A percentile compares a stretch with the other conserved stretches of the same genome.
Conservation (phyloP, 1,140 invertebrate genomes). For the Tetramorium alpestre region DNA sequence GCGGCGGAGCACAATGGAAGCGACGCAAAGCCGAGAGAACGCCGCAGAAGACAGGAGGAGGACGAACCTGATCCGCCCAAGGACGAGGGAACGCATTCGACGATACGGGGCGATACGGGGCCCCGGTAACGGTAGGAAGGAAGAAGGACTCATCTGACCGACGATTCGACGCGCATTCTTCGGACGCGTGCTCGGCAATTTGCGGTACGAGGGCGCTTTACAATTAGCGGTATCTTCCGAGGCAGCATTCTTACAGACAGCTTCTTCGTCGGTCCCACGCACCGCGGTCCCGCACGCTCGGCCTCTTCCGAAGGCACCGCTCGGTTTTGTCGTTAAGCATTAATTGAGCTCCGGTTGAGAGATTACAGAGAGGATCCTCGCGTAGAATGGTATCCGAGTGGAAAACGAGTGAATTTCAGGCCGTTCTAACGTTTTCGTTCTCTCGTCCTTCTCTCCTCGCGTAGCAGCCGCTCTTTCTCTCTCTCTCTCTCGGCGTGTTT, state of each 20-base stretch:
- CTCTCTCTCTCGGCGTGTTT: constrained; percentile 12
- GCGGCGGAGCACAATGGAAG: not conserved
- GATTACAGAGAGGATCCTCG: constrained; percentile 67
- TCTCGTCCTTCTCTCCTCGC: not conserved
- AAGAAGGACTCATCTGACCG: constrained; percentile 45
- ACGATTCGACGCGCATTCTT: constrained; percentile 70
- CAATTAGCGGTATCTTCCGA: constrained; percentile 75
- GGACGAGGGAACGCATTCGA: constrained; percentile 1
- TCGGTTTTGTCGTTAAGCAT: constrained; percentile 76
- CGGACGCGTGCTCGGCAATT: constrained; percentile 67
- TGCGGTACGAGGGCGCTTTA: constrained; percentile 70
- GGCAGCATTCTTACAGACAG: constrained; percentile 64
- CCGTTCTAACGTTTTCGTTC: constrained; percentile 14
- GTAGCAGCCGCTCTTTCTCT: not conserved
- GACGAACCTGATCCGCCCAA: constrained; percentile 25
- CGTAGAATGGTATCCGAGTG: constrained; percentile 62
- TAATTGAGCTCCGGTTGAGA: constrained; percentile 72
- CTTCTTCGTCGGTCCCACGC: constrained; percentile 64
- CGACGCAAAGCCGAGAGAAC: constrained; percentile 21
- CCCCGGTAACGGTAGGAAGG: constrained; percentile 25
- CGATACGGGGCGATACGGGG: not conserved
- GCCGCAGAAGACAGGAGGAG: constrained; percentile 26
- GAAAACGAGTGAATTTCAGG: constrained; percentile 76
- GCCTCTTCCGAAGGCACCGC: constrained; percentile 25
- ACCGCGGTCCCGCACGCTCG: constrained; percentile 1